Conservation (phyloP, 2,113 vertebrate genomes). For the Oceanites oceanicus region DNA sequence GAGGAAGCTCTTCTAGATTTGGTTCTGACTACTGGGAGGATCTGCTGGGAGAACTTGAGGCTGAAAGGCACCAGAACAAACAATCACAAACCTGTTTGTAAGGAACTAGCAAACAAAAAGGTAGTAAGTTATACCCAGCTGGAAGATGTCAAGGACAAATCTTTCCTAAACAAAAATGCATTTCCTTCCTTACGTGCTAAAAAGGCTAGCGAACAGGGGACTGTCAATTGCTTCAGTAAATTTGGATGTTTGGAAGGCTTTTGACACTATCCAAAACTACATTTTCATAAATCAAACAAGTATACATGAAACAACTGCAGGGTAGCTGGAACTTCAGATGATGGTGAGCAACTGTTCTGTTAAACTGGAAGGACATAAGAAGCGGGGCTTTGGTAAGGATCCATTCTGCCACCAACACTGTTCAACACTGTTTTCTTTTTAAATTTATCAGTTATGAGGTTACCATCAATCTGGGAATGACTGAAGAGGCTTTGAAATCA, state of each 20-base stretch:
- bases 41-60: neutral
- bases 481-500: neutral
- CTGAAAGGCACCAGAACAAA: neutral
- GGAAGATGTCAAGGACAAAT: neutral
- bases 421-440: neutral
- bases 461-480: neutral
- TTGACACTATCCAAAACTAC: neutral
- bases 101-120: neutral
- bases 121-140: neutral
- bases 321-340: neutral
- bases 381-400: neutral
- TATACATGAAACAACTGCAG: neutral
- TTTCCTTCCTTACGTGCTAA: neutral
- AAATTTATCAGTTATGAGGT: neutral
- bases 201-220: neutral
- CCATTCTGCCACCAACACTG: neutral
- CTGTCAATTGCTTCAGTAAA: neutral
- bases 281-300: neutral
- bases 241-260: neutral
- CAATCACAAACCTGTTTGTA: neutral
- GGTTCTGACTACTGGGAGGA: neutral
- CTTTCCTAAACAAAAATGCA: neutral
- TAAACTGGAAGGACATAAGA: neutral
- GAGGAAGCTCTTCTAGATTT: neutral
- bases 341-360: neutral